Percentiles rank a stretch among this genome's conserved stretches.
phyloP scores from a whole-genome alignment of 2,113 vertebrate genomes.

The Oryzias curvinotus region DNA sequence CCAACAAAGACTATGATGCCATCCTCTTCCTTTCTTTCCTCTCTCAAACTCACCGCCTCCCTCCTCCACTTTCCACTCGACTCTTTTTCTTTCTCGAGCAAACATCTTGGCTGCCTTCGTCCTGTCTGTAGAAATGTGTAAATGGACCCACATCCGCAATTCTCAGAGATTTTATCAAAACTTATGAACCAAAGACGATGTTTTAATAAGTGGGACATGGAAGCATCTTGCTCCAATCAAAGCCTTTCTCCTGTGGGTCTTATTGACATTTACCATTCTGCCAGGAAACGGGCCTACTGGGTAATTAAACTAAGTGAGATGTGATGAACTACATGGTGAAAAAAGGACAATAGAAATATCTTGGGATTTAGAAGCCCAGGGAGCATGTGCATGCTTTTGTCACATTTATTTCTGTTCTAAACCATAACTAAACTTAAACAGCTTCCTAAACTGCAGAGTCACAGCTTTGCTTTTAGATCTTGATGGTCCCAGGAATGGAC shows the following conservation, averaged over 20 bases:
- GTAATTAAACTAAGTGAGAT: constrained; percentile 52
- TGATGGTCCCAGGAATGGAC: too few species aligned
- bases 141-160: not conserved
- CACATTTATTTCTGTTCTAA: too few species aligned
- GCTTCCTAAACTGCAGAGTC: too few species aligned
- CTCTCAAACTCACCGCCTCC: constrained; percentile 38
- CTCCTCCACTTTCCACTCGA: constrained; percentile 34
- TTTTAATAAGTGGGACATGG: constrained; percentile 44
- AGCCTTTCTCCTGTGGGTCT: constrained; percentile 47
- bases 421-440: too few species aligned
- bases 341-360: constrained; percentile 42
- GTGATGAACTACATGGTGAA: constrained; percentile 41
- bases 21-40: constrained; percentile 51
- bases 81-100: constrained; percentile 22
- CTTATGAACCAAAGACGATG: constrained; percentile 38
- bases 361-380: too few species aligned
- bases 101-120: constrained; percentile 49
- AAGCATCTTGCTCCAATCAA: constrained; percentile 24
- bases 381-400: too few species aligned
- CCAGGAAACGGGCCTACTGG: constrained; percentile 36
- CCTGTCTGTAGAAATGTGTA: constrained; percentile 26
- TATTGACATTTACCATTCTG: constrained; percentile 58
- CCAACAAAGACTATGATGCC: constrained; percentile 60
- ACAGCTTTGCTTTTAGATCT: too few species aligned
- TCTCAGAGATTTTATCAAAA: constrained; percentile 44